Evolutionary conservation across 2,888 invertebrate species (phyloP).

Genomic region (Torymus texanus): DNA sequence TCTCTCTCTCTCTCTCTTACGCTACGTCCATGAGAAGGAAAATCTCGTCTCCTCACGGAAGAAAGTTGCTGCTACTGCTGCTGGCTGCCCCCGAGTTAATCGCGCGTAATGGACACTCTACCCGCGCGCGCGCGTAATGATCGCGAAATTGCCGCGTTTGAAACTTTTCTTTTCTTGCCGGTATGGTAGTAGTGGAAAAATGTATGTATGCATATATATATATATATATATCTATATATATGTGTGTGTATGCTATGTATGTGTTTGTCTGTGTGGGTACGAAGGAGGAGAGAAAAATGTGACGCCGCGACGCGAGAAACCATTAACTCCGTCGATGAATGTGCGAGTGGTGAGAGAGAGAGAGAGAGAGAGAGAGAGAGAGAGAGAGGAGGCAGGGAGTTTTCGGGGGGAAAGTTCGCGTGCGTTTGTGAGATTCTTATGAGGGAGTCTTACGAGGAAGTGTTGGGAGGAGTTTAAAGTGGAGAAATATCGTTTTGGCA

Average conservation of each 20-base stretch:
- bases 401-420: too few relatives aligned
- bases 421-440: too few relatives aligned
- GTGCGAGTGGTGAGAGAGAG: neutral
- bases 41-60: conserved; percentile 3
- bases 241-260: neutral
- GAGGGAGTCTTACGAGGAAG: too few relatives aligned
- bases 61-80: conserved; percentile 25
- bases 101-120: conserved; percentile 56
- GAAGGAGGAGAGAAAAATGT: neutral
- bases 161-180: conserved; percentile 17
- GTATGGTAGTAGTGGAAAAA: neutral
- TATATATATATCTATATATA: neutral
- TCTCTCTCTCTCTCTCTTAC: too few relatives aligned
- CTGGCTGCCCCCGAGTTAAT: conserved; percentile 36
- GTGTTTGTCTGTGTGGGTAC: neutral
- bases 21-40: neutral
- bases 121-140: neutral
- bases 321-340: conserved; percentile 17
- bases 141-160: conserved; percentile 2
- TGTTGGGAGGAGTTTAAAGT: too few relatives aligned
- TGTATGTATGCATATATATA: neutral
- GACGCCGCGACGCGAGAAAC: conserved; percentile 5
- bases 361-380: too few relatives aligned
- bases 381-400: too few relatives aligned
- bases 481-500: too few relatives aligned